Percentiles rank a stretch among this genome's conserved stretches.
These are phyloP conservation scores for Rhinoraja longicauda DNA, from an alignment of 2,797 vertebrate species.

Conservation along the genomic window DNA sequence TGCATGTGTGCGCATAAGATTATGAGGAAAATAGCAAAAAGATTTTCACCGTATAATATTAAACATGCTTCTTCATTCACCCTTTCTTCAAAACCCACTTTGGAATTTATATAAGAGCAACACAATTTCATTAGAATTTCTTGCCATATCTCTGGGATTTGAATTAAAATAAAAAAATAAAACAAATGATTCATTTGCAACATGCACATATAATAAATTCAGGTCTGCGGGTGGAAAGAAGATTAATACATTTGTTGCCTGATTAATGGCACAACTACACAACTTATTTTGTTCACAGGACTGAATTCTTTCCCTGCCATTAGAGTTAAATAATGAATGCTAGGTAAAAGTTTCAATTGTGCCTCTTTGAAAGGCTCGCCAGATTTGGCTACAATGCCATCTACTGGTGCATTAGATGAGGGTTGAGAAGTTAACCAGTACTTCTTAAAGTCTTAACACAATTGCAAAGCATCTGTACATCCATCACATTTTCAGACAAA, in stretches of 20 bases:
- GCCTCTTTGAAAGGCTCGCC: not conserved
- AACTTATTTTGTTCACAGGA: not conserved
- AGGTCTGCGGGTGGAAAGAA: not conserved
- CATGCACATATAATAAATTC: not conserved
- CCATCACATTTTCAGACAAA: not conserved
- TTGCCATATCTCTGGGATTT: not conserved
- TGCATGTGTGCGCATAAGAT: not conserved
- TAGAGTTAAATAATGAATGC: not conserved
- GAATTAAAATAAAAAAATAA: not conserved
- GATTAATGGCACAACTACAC: not conserved
- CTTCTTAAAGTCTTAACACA: not conserved
- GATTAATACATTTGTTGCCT: not conserved
- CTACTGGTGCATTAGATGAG: constrained; percentile 53
- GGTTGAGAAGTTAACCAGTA: too few relatives aligned
- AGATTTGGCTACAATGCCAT: constrained; percentile 64
- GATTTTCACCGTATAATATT: not conserved
- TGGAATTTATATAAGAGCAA: not conserved
- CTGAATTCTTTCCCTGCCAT: not conserved
- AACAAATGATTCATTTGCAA: not conserved
- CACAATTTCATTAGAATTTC: not conserved
- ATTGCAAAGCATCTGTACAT: not conserved
- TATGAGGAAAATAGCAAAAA: not conserved
- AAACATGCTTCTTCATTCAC: not conserved
- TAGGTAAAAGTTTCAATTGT: not conserved
- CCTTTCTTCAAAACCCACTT: not conserved